phyloP scores from a whole-genome alignment of 2,113 vertebrate species.

The Hippolais icterina region DNA sequence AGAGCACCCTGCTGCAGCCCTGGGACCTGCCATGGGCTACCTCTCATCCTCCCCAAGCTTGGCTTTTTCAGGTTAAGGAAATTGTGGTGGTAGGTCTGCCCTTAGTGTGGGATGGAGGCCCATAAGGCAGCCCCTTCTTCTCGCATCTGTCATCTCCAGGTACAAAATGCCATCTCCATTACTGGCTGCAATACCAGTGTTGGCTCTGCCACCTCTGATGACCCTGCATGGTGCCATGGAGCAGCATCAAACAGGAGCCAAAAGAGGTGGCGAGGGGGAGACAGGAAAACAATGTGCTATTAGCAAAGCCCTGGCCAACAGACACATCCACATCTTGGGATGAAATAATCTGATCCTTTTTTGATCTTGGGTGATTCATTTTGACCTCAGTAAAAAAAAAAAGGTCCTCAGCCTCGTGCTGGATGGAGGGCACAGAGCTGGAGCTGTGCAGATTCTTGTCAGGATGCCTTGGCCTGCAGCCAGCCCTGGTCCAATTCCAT shows the following conservation, averaged over 20 bases:
- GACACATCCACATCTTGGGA: background rate
- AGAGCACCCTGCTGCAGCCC: background rate
- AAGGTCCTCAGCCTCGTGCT: background rate
- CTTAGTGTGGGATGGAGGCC: background rate
- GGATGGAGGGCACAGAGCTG: accelerated
- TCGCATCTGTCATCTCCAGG: background rate
- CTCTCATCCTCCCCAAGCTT: background rate
- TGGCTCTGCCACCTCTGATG: background rate
- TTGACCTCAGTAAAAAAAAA: background rate
- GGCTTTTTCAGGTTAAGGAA: background rate
- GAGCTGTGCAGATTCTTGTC: background rate
- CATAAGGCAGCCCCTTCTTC: no score
- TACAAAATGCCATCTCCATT: background rate
- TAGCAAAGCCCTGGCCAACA: background rate
- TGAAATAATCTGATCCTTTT: background rate
- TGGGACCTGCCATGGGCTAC: background rate
- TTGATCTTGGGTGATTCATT: background rate
- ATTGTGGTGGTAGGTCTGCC: background rate
- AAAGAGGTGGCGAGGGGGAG: background rate
- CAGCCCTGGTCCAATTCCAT: background rate
- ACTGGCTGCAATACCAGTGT: background rate
- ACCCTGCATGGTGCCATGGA: accelerated
- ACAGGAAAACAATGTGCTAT: background rate
- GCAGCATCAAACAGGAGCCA: background rate
- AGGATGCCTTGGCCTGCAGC: background rate